phyloP scores from a whole-genome alignment of 2,888 invertebrate genomes.

The Heliconius ismenius region DNA sequence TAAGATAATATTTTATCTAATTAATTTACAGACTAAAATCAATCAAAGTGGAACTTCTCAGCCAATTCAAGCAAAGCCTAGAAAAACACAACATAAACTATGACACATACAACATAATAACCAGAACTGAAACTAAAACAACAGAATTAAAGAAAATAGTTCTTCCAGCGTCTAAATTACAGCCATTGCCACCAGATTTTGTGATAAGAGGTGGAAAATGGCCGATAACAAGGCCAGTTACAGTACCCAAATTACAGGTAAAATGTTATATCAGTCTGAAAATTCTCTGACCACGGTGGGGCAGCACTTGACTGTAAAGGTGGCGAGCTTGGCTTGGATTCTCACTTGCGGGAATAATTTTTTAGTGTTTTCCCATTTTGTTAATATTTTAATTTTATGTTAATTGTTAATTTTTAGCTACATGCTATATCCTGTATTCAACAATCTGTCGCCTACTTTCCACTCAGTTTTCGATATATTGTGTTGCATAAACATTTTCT shows the following conservation, averaged over 20 bases:
- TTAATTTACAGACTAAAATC: constrained; percentile 56
- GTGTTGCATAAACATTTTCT: not conserved
- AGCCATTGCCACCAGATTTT: constrained; percentile 67
- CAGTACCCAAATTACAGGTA: constrained; percentile 38
- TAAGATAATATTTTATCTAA: not conserved
- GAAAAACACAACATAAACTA: constrained; percentile 50
- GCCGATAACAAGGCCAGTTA: constrained; percentile 11
- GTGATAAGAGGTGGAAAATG: constrained; percentile 36
- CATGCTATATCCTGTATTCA: too few relatives aligned
- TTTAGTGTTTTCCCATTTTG: too few relatives aligned
- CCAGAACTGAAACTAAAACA: constrained; percentile 29
- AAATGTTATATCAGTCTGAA: not conserved
- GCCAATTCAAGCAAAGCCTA: constrained; percentile 54
- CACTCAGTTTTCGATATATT: not conserved
- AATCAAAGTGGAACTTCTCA: constrained; percentile 53
- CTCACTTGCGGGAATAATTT: too few relatives aligned
- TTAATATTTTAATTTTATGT: too few relatives aligned
- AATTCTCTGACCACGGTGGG: too few relatives aligned
- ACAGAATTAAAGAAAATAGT: constrained; percentile 55
- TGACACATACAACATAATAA: constrained; percentile 47
- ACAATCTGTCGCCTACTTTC: too few relatives aligned
- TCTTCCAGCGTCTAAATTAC: constrained; percentile 70
- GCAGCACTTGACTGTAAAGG: too few relatives aligned
- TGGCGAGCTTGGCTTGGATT: too few relatives aligned
- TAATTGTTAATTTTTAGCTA: too few relatives aligned